A percentile compares a stretch with the other conserved stretches of the same genome.
These are phyloP conservation scores for Marisa cornuarietis DNA, from an alignment of 1,140 invertebrate genomes.

Conservation along the genomic window DNA sequence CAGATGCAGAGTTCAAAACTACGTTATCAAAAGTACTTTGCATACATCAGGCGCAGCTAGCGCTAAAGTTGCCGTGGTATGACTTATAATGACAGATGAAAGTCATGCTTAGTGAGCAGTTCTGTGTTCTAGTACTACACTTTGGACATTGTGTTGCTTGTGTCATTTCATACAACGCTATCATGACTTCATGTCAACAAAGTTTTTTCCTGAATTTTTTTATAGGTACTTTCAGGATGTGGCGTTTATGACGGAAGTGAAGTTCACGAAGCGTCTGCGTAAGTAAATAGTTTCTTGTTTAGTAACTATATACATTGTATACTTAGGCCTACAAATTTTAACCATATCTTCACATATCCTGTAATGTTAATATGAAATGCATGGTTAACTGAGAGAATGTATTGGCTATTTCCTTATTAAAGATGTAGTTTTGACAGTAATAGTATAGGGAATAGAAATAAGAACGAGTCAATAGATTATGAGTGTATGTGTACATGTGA, in stretches of 20 bases:
- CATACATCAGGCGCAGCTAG: slow-evolving; percentile 16
- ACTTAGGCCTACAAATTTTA: no score
- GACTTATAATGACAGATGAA: not conserved
- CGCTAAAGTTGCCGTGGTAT: slow-evolving; percentile 31
- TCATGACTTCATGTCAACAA: not conserved
- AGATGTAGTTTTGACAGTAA: no score
- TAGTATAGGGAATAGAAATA: no score
- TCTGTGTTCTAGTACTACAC: not conserved
- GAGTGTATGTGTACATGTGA: no score
- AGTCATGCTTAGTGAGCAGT: no score
- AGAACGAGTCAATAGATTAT: no score
- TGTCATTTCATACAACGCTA: not conserved
- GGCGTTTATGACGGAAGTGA: slow-evolving; percentile 74
- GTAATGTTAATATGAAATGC: not conserved
- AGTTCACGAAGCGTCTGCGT: slow-evolving; percentile 72
- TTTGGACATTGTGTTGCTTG: not conserved
- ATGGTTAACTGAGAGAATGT: no score
- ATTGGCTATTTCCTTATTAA: no score
- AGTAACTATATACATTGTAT: no score
- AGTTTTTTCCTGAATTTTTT: not conserved
- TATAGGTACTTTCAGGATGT: slow-evolving; percentile 72
- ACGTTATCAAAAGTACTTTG: not conserved
- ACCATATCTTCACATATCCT: not conserved
- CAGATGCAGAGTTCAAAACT: not conserved
- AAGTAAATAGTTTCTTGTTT: slow-evolving; percentile 32